A percentile compares a stretch with the other conserved stretches of the same genome.
Evolutionary conservation across 2,113 vertebrate genomes (phyloP).

Genomic region (Lamprologus sp.): DNA sequence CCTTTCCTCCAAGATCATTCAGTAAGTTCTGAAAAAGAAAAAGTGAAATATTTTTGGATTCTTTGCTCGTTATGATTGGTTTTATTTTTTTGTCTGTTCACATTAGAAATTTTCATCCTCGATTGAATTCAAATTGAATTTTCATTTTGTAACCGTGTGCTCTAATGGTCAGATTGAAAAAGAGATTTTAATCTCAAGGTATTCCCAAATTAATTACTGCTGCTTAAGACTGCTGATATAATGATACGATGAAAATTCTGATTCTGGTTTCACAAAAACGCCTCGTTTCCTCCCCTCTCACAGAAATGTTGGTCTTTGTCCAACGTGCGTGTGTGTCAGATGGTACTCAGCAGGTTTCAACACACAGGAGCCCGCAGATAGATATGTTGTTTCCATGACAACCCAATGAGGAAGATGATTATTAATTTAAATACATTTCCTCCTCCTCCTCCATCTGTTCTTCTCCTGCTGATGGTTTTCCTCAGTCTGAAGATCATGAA

Average conservation of each 20-base stretch:
- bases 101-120: neutral
- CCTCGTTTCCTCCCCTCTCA: neutral
- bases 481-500: neutral
- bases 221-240: neutral
- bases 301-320: neutral
- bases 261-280: neutral
- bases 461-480: neutral
- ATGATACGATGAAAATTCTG: neutral
- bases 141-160: neutral
- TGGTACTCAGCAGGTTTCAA: neutral
- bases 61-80: neutral
- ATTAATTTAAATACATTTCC: constrained; percentile 22
- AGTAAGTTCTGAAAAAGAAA: neutral
- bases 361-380: neutral
- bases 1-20: neutral
- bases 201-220: neutral
- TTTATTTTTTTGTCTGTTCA: neutral
- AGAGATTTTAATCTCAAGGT: neutral
- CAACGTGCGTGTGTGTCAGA: neutral
- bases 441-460: neutral
- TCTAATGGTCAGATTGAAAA: neutral
- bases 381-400: constrained; percentile 46
- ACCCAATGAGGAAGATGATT: constrained; percentile 5
- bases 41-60: neutral
- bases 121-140: neutral